Conservation (phyloP, 2,888 invertebrate species). For the Euzophera pinguis region DNA sequence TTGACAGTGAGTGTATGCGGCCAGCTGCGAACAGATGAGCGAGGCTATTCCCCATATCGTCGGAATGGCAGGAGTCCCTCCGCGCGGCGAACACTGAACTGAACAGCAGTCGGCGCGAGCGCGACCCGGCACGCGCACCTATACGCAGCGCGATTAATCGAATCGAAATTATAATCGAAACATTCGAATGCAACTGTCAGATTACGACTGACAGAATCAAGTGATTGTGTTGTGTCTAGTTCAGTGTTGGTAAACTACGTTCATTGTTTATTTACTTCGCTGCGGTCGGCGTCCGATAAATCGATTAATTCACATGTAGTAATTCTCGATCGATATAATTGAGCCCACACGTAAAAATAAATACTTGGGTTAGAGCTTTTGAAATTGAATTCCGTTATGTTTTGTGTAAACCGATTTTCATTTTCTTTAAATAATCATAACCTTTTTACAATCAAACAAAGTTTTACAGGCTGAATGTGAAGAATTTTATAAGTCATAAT, state of each 20-base stretch:
- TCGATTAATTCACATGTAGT: slow-evolving; percentile 31
- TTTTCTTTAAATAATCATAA: background rate
- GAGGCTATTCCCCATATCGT: slow-evolving; percentile 23
- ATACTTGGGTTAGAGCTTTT: background rate
- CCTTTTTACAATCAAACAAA: too few relatives aligned
- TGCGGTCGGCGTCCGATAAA: slow-evolving; percentile 44
- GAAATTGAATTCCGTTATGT: background rate
- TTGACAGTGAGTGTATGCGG: slow-evolving; percentile 27
- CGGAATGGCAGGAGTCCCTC: slow-evolving; percentile 31
- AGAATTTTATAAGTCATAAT: too few relatives aligned
- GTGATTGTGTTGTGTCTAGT: slow-evolving; percentile 51
- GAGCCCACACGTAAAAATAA: slow-evolving; percentile 13
- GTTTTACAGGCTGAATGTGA: too few relatives aligned
- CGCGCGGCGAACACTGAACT: slow-evolving; percentile 27
- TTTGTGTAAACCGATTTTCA: background rate
- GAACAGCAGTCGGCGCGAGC: slow-evolving; percentile 55
- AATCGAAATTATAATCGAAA: slow-evolving; percentile 44
- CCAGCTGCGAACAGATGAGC: slow-evolving; percentile 63
- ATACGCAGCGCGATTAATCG: slow-evolving; percentile 39
- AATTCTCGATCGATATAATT: slow-evolving; percentile 30
- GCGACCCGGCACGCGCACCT: slow-evolving; percentile 69
- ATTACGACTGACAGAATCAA: slow-evolving; percentile 36
- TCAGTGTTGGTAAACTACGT: slow-evolving; percentile 41
- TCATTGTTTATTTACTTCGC: slow-evolving; percentile 29
- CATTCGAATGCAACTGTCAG: slow-evolving; percentile 53